A percentile compares a stretch with the other conserved stretches of the same genome.
phyloP scores from a whole-genome alignment of 2,888 invertebrate genomes.

The Acleris sparsana region DNA sequence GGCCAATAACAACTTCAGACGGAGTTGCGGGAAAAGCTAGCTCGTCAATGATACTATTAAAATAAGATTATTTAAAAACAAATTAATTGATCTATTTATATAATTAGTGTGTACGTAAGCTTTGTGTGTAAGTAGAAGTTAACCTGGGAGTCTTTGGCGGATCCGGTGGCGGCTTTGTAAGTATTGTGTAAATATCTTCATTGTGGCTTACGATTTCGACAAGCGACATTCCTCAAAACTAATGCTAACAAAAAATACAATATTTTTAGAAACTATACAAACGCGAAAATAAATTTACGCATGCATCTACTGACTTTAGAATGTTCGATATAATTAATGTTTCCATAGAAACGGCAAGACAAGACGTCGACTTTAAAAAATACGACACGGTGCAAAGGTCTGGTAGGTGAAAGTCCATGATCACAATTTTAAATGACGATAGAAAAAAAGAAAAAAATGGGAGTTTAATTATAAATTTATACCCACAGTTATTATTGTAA shows the following conservation, averaged over 20 bases:
- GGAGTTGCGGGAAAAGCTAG: no score
- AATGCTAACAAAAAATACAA: slow-evolving; percentile 8
- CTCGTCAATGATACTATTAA: no score
- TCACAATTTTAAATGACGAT: no score
- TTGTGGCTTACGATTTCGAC: slow-evolving; percentile 86
- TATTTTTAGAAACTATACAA: slow-evolving; percentile 16
- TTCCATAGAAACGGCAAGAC: background rate
- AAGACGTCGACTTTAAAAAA: no score
- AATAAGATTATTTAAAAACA: background rate
- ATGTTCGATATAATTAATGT: background rate
- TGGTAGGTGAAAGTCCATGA: no score
- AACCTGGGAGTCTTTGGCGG: slow-evolving; percentile 79
- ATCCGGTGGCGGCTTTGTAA: slow-evolving; percentile 74
- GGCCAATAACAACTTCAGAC: no score
- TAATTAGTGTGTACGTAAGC: no score
- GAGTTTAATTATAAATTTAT: no score
- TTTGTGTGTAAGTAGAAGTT: background rate
- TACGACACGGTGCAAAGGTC: no score
- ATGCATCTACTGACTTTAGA: slow-evolving; percentile 12
- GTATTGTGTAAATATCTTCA: slow-evolving; percentile 86
- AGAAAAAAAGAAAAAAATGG: no score
- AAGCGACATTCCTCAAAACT: slow-evolving; percentile 80
- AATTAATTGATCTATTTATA: background rate
- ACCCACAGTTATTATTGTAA: no score
- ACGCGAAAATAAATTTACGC: background rate